Evolutionary conservation across 2,888 invertebrate genomes (phyloP), one percentile per base, ranked within the genome.

Genomic region (Gisinianus flammeolus): DNA sequence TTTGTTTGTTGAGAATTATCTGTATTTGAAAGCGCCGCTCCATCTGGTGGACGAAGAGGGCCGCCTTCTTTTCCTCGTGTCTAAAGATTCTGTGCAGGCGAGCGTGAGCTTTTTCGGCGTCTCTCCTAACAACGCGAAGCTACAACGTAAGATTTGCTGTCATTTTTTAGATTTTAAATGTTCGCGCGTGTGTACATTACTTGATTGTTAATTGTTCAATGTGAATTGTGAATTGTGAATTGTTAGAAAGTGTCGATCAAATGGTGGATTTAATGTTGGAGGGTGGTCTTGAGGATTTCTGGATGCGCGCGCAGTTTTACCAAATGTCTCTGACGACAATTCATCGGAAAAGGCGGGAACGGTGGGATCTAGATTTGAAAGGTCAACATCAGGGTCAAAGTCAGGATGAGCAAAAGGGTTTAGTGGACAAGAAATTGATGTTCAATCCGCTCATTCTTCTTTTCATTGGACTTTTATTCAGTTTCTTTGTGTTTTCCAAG

Each of bases 221-320:
- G n/a, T n/a, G n/a, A n/a, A n/a, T n/a, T n/a, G n/a, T n/a, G n/a
- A n/a, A n/a, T n/a, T n/a, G n/a, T n/a, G n/a, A n/a, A n/a, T n/a
- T n/a, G n/a, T n/a, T n/a, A n/a, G n/a, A n/a, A n/a, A n/a, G n/a
- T n/a, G 8, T 73, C 8, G 64, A 73, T 16, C n/a, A 30, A 19
- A 26, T 73, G 4, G 73, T 73, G 10, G 64, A 64, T 35, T 33
- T 64, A 5, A 64, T 73, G 2, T 56, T 62, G 8, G 73, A 73
- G n/a, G 73, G 64, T 2, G 58, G 22, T 10, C 35, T 73, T 24
- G 26, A 64, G 5, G 12, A 8, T 5, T 10, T 26, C 22, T 73
- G 64, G 62, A 26, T 64, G 0, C 24, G 64, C 2, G 35, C 56
- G 64, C 58, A 73, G 19, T 73, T 73, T 35, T 26, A 64, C 10